Base-by-base conservation (phyloP, 2,113 vertebrate species). In the Morone chrysops region DNA sequence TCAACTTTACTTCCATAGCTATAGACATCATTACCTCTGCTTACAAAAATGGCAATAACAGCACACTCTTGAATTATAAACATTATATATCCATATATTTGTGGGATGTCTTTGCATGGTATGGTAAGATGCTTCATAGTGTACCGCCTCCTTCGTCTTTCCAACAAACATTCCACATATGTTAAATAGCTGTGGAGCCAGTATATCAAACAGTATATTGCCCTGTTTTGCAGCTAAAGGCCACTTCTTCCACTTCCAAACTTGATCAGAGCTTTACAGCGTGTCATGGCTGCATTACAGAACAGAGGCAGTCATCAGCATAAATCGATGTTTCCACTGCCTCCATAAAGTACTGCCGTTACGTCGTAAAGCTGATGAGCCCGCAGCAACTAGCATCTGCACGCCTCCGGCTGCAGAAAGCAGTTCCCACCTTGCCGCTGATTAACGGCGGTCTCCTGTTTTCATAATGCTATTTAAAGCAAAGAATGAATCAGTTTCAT, bases 401-500 rank as follows among this genome's bases (percentile, higher is more conserved):
- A 78, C 75, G 41, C 80, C 90, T 71, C 81, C 43, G 20, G 79
- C 81, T 2, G 70, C 2, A 7, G 56, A 57, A 1, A 57, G 70
- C 81, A 18, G 65, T n/a, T 54, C 82, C 84, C 70, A 76, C 86
- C 78, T 84, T 54, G 25, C 60, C 5, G 48, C 77, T 89, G 90
- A 93, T 93, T 88, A 88, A 93, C 68, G 70, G 3, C 78, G 1
- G 2, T 25, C 81, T 82, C 60, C 43, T 22, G 60, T 87, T 91
- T 93, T 92, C 90, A 84, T 88, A 93, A 92, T 69, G 92, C 91
- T 87, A 79, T 89, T 89, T 89, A 88, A 85, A 77, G 86, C 76
- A 87, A 88, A 90, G 84, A 84, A 91, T 88, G 74, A 92, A 93
- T 94, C 93, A 90, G 82, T 94, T 93, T 89, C 85, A 85, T 87